Percentiles rank a stretch among this genome's conserved stretches.
phyloP scores from a whole-genome alignment of 2,888 invertebrate species.

The Meganola albula region DNA sequence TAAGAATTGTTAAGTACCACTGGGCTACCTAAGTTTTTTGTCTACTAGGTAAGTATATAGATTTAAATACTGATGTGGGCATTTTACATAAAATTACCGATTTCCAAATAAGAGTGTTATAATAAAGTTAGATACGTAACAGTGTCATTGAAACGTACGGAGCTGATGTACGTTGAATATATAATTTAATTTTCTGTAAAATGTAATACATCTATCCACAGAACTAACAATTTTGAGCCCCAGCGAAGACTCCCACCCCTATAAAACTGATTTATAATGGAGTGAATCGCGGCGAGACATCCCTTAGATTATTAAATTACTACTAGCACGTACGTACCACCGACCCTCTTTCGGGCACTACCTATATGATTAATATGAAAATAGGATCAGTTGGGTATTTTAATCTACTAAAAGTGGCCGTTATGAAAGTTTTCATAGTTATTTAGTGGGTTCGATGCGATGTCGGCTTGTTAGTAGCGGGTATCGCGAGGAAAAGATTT shows the following conservation, averaged over 20 bases:
- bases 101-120: too few species aligned
- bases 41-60: too few species aligned
- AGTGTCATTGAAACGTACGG: too few species aligned
- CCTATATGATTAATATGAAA: slow-evolving; percentile 60
- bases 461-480: slow-evolving; percentile 69
- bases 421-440: slow-evolving; percentile 63
- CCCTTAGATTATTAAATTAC: slow-evolving; percentile 62
- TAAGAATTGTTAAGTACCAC: too few species aligned
- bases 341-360: slow-evolving; percentile 42
- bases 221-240: slow-evolving; percentile 52
- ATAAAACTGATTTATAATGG: slow-evolving; percentile 62
- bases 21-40: too few species aligned
- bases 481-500: slow-evolving; percentile 70
- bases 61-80: too few species aligned
- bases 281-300: slow-evolving; percentile 45
- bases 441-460: slow-evolving; percentile 45
- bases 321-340: slow-evolving; percentile 38
- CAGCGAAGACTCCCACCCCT: slow-evolving; percentile 44
- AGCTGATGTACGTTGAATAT: too few species aligned
- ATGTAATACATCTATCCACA: slow-evolving; percentile 31
- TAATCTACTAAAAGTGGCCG: slow-evolving; percentile 63
- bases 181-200: too few species aligned
- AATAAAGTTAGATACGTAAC: too few species aligned
- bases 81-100: too few species aligned
- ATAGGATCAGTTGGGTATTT: slow-evolving; percentile 51